Base-by-base conservation (phyloP, 1,140 invertebrate genomes). In the Hydropsyche tenuis region DNA sequence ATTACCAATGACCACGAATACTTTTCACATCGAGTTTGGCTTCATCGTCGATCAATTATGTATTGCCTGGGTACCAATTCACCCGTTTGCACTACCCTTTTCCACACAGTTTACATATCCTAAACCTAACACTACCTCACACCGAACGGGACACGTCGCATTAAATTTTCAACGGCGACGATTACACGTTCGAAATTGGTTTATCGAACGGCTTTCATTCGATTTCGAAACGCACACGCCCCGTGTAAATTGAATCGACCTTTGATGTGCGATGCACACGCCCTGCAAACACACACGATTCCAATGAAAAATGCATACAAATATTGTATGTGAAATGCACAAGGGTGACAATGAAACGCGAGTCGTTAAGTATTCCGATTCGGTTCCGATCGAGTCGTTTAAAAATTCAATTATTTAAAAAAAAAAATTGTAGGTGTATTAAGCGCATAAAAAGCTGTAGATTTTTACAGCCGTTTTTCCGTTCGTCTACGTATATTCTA, bases 201-300 rank as follows among this genome's bases (percentile, higher is more conserved):
- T 73, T 65, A 27, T 25, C 71, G 42, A 73, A 46, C 60, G 43
- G 71, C 60, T 73, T 73, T 73, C 71, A 65, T 73, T 73, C 23
- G 60, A 73, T 73, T 37, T 64, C 18, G 45, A 60, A 22, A 23
- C 37, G 65, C 42, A 42, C 43, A 65, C n/a, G 20, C 63, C 12
- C 5, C 37, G 16, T n/a, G 12, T 48, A 46, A 68, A 68, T 68
- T 68, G 65, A 68, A 68, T 68, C 20, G 65, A 6, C 42, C 43
- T 68, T 68, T 68, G 65, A 68, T 68, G n/a, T n/a, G 65, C 27
- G 11, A 16, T 37, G 5, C 53, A 2, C 6, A 60, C 22, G 53
- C 18, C 7, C 20, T 9, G 4, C 53, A 18, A 20, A n/a, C n/a
- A n/a, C n/a, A n/a, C n/a, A n/a, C n/a, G n/a, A n/a, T n/a, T n/a